Conservation (phyloP, 2,797 vertebrate species). For the Eulemur rubriventer region DNA sequence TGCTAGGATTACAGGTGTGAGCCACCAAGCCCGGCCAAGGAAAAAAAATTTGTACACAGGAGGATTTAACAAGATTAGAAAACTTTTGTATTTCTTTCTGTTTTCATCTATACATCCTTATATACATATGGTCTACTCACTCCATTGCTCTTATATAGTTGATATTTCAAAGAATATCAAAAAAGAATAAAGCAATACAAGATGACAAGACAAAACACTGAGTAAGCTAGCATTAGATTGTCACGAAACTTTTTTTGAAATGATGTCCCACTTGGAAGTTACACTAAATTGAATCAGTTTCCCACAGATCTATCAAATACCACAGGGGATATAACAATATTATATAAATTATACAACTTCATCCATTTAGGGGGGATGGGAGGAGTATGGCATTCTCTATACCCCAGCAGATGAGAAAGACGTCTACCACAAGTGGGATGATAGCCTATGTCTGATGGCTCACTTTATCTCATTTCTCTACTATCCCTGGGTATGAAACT, state of each 20-base stretch:
- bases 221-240: neutral
- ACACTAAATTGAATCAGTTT: conserved; percentile 15
- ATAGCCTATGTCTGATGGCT: neutral
- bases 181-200: neutral
- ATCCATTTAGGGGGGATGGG: neutral
- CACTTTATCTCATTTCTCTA: neutral
- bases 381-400: neutral
- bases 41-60: neutral
- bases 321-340: neutral
- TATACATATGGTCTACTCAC: neutral
- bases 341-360: neutral
- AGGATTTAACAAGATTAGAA: neutral
- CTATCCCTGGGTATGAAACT: neutral
- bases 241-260: neutral
- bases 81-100: neutral
- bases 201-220: neutral
- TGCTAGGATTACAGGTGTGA: neutral
- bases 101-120: neutral
- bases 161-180: conserved; percentile 10
- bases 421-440: neutral
- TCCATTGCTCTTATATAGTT: neutral
- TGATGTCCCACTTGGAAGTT: neutral
- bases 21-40: too few relatives aligned
- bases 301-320: neutral
- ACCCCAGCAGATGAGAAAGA: neutral